A percentile compares a stretch with the other conserved stretches of the same genome.
phyloP scores from a whole-genome alignment of 2,888 invertebrate genomes.

The Aleiodes testaceus region DNA sequence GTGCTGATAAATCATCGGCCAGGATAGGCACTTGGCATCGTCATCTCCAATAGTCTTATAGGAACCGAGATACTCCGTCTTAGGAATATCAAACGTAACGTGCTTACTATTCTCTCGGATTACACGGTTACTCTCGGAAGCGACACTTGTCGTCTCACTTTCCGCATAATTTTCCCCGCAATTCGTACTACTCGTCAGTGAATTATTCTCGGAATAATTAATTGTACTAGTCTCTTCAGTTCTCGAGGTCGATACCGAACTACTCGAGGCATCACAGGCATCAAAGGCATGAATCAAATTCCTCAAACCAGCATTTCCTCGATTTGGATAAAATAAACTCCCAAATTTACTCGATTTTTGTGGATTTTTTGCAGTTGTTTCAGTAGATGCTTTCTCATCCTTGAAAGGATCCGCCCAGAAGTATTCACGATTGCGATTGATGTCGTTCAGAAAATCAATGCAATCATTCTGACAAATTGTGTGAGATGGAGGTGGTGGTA shows the following conservation, averaged over 20 bases:
- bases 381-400: slow-evolving; percentile 39
- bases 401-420: slow-evolving; percentile 70
- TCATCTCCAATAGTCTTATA: slow-evolving; percentile 63
- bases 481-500: slow-evolving; percentile 84
- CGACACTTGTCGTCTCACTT: slow-evolving; percentile 41
- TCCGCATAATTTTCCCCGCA: slow-evolving; percentile 27
- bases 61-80: slow-evolving; percentile 42
- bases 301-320: slow-evolving; percentile 55
- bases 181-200: slow-evolving; percentile 22
- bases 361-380: slow-evolving; percentile 31
- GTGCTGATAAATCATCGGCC: slow-evolving; percentile 79
- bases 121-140: slow-evolving; percentile 31
- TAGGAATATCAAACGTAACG: slow-evolving; percentile 49
- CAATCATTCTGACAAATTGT: slow-evolving; percentile 81
- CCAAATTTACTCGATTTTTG: slow-evolving; percentile 21
- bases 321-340: slow-evolving; percentile 51
- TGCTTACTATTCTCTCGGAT: slow-evolving; percentile 42
- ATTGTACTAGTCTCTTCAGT: slow-evolving; percentile 30
- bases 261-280: slow-evolving; percentile 60
- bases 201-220: slow-evolving; percentile 38
- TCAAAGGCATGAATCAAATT: slow-evolving; percentile 65
- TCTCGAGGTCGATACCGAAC: slow-evolving; percentile 38
- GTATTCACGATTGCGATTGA: slow-evolving; percentile 75
- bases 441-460: slow-evolving; percentile 78
- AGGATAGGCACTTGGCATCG: slow-evolving; percentile 72